phyloP scores from a whole-genome alignment of 2,888 invertebrate genomes.

The Hybos culiciformis region DNA sequence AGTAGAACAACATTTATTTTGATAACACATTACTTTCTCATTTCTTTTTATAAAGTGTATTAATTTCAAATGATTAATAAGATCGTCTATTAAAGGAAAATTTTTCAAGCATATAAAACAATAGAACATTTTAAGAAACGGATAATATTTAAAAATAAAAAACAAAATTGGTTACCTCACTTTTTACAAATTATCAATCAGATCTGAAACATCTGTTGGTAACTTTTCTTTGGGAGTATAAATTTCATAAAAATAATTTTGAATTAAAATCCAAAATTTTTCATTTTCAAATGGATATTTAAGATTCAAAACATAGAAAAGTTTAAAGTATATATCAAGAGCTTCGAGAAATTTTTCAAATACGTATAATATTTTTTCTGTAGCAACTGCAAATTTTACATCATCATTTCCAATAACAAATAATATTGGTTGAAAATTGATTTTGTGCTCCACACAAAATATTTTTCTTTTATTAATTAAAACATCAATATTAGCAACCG shows the following conservation, averaged over 20 bases:
- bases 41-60: background rate
- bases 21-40: background rate
- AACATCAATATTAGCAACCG: no score
- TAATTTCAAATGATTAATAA: background rate
- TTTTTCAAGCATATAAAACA: conserved; percentile 2
- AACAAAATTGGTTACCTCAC: no score
- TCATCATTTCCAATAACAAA: no score
- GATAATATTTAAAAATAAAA: no score
- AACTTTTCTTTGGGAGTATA: background rate
- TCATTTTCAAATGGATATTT: conserved; percentile 6
- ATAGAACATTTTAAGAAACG: no score
- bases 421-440: no score
- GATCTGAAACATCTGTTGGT: background rate
- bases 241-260: conserved; percentile 7
- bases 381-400: no score
- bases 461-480: no score
- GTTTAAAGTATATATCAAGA: background rate
- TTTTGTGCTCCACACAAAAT: no score
- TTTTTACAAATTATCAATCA: conserved; percentile 1
- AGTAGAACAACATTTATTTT: background rate
- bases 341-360: no score
- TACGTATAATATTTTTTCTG: no score
- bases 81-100: background rate
- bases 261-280: conserved; percentile 5
- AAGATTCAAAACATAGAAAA: background rate